phyloP scores from a whole-genome alignment of 1,140 invertebrate genomes.

The Gryon sp. region DNA sequence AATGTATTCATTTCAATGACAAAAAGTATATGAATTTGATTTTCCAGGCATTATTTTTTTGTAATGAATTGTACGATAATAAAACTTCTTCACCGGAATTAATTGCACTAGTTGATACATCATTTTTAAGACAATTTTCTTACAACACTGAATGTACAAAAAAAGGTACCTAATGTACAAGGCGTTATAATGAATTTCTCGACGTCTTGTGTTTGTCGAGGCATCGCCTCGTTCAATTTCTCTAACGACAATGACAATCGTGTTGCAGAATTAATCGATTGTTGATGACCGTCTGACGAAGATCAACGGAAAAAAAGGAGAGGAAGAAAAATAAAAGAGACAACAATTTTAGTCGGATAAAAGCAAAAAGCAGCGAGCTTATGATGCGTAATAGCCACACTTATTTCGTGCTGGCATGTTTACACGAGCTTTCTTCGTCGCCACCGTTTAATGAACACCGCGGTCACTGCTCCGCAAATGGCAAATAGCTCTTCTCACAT shows the following conservation, averaged over 20 bases:
- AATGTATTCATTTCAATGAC: no score
- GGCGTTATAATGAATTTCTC: constrained; percentile 9
- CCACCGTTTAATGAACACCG: constrained; percentile 27
- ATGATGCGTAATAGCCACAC: background rate
- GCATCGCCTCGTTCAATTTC: background rate
- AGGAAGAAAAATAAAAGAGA: background rate
- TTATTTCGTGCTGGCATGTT: background rate
- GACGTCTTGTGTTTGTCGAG: background rate
- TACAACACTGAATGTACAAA: background rate
- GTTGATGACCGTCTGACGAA: constrained; percentile 8
- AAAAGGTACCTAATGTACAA: background rate
- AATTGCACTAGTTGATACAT: no score
- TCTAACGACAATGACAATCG: constrained; percentile 32
- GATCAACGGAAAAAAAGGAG: background rate
- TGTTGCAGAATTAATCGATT: constrained; percentile 34
- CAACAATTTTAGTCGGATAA: background rate
- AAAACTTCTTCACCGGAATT: no score
- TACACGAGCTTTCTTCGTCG: constrained; percentile 8
- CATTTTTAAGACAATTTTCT: no score
- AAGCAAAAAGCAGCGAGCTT: background rate
- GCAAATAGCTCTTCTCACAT: constrained; percentile 27
- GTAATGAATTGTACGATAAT: no score
- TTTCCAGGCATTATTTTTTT: no score
- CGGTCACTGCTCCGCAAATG: constrained; percentile 24
- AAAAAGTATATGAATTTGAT: no score